phyloP scores from a whole-genome alignment of 2,797 vertebrate species.

The Xenopus petersii region DNA sequence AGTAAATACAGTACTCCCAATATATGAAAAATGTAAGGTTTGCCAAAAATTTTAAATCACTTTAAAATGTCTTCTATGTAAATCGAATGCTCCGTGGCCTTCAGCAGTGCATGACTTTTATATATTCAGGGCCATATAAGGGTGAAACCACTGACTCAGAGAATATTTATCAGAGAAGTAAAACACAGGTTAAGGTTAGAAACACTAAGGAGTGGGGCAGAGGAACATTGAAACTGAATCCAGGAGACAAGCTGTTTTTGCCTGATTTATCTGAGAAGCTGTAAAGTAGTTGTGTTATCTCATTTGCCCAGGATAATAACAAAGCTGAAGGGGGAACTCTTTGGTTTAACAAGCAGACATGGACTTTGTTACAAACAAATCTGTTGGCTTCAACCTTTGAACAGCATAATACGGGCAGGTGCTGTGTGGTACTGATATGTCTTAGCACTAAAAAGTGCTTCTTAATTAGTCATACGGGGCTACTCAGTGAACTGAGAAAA shows the following conservation, averaged over 20 bases:
- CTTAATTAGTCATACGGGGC: constrained; percentile 54
- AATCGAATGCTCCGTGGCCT: not conserved
- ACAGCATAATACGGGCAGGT: constrained; percentile 65
- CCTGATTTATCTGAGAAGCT: constrained; percentile 61
- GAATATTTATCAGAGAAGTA: constrained; percentile 56
- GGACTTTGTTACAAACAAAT: constrained; percentile 71
- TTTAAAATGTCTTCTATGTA: too few relatives aligned
- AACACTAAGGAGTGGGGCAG: constrained; percentile 20
- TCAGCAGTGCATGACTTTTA: constrained; percentile 1
- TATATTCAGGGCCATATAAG: constrained; percentile 21
- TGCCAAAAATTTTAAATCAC: too few relatives aligned
- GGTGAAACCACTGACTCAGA: constrained; percentile 56
- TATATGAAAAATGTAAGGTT: too few relatives aligned
- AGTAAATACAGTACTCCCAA: too few relatives aligned
- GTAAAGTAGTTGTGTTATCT: constrained; percentile 61
- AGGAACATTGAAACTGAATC: constrained; percentile 44
- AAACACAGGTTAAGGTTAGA: constrained; percentile 58
- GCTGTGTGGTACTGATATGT: constrained; percentile 64
- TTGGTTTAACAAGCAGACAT: constrained; percentile 49
- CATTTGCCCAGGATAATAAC: constrained; percentile 50
- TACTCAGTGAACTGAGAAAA: constrained; percentile 29
- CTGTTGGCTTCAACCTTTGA: constrained; percentile 79
- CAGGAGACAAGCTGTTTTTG: constrained; percentile 57
- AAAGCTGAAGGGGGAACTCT: constrained; percentile 49
- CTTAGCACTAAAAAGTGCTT: constrained; percentile 48